phyloP scores from a whole-genome alignment of 2,888 invertebrate genomes.

The Euclidia mi region DNA sequence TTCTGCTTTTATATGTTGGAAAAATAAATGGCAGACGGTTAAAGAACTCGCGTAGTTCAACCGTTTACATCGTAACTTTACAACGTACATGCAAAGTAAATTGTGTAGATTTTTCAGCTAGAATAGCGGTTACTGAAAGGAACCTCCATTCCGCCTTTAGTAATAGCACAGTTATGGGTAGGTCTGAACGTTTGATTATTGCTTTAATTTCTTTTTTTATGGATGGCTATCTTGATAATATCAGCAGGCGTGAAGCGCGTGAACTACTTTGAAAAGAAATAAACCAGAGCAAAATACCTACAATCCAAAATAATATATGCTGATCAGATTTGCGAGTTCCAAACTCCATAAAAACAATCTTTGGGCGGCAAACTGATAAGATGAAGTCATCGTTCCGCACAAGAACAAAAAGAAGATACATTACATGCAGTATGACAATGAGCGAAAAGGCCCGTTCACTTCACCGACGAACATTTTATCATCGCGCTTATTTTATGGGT shows the following conservation, averaged over 20 bases:
- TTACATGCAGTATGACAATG: conserved; percentile 30
- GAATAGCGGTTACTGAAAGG: no score
- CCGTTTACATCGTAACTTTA: no score
- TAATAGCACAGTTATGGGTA: no score
- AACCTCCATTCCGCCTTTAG: no score
- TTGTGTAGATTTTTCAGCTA: no score
- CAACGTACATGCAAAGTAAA: no score
- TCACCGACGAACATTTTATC: conserved; percentile 36
- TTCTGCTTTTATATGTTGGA: neutral
- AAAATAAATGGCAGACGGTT: neutral
- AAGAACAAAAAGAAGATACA: conserved; percentile 9
- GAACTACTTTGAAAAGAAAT: neutral
- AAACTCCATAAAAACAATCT: conserved; percentile 9
- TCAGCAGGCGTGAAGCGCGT: no score
- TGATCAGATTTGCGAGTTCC: conserved; percentile 22
- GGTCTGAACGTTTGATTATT: no score
- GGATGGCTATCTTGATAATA: no score
- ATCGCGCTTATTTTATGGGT: conserved; percentile 53
- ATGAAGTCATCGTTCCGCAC: conserved; percentile 19
- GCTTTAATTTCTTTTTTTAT: no score
- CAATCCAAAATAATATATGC: conserved; percentile 6
- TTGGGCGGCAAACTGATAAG: conserved; percentile 6
- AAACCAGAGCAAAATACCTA: neutral
- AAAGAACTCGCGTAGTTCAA: no score
- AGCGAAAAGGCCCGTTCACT: conserved; percentile 20